Evolutionary conservation across 2,888 invertebrate genomes (phyloP).

Genomic region (Limnephilus auricula): DNA sequence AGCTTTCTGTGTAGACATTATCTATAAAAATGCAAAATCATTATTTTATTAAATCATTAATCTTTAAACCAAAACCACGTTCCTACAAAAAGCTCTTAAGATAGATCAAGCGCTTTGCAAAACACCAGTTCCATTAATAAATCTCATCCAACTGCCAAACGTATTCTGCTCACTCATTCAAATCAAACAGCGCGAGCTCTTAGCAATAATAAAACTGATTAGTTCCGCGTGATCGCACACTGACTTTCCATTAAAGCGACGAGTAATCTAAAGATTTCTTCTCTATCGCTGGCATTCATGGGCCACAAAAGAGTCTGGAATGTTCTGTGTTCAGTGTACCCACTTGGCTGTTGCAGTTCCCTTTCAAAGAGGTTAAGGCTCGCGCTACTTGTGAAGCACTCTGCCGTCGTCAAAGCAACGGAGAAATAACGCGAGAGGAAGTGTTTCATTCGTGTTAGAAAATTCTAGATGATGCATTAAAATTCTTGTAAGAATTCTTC

Average conservation of each 20-base stretch:
- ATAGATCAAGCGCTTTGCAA: neutral
- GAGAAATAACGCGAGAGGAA: neutral
- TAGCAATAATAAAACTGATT: neutral
- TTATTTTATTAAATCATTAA: too few species aligned
- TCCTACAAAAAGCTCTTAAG: too few species aligned
- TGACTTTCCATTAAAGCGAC: neutral
- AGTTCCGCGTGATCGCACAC: neutral
- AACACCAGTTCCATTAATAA: neutral
- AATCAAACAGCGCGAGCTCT: neutral
- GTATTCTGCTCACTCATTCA: neutral
- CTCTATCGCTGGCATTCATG: slow-evolving; percentile 10
- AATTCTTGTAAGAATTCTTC: neutral
- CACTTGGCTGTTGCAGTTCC: slow-evolving; percentile 38
- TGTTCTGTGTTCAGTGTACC: slow-evolving; percentile 12
- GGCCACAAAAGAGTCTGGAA: slow-evolving; percentile 26
- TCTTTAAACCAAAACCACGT: too few species aligned
- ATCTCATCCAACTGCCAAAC: neutral
- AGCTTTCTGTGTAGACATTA: too few species aligned
- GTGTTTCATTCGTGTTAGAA: neutral
- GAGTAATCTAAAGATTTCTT: neutral
- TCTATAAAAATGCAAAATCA: too few species aligned
- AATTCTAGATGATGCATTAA: neutral
- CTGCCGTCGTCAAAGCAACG: slow-evolving; percentile 17
- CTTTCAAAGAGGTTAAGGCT: slow-evolving; percentile 22
- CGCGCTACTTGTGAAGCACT: slow-evolving; percentile 10